Conservation (phyloP, 2,797 vertebrate genomes). For the Clamator glandarius region DNA sequence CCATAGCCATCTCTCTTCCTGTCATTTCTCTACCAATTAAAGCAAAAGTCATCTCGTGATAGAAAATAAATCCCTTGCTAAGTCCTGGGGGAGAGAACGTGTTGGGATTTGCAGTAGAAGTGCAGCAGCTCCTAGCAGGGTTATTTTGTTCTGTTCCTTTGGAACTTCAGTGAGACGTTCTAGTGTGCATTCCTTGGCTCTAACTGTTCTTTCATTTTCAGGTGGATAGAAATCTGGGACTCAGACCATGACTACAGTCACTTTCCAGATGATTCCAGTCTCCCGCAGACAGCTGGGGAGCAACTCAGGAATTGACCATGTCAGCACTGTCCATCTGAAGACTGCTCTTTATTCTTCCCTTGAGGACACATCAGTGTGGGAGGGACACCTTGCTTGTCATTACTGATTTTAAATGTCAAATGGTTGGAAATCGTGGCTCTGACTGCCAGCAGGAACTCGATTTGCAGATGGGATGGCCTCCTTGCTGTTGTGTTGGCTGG, state of each 20-base stretch:
- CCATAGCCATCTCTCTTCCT: neutral
- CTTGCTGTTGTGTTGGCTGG: accelerated
- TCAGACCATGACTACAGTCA: constrained; percentile 55
- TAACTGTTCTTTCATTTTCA: constrained; percentile 51
- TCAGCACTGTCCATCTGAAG: neutral
- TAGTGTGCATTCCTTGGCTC: neutral
- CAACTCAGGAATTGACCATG: neutral
- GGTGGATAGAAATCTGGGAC: constrained; percentile 72
- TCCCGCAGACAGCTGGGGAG: neutral
- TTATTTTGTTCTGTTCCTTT: constrained; percentile 19
- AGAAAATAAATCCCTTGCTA: neutral
- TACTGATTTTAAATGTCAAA: neutral
- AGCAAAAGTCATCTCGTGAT: neutral
- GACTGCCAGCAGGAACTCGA: neutral
- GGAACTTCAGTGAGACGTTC: neutral
- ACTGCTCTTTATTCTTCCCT: neutral
- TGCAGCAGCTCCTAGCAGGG: neutral
- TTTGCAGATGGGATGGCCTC: neutral
- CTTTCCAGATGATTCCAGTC: constrained; percentile 27
- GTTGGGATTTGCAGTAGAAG: neutral
- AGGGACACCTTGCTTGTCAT: neutral
- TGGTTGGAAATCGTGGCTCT: neutral
- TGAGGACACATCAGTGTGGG: neutral
- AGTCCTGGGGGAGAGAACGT: neutral
- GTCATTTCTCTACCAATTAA: neutral